Evolutionary conservation across 2,797 vertebrate genomes (phyloP), one percentile per base, ranked within the genome.

Genomic region (Lindbergichthys nudifrons): DNA sequence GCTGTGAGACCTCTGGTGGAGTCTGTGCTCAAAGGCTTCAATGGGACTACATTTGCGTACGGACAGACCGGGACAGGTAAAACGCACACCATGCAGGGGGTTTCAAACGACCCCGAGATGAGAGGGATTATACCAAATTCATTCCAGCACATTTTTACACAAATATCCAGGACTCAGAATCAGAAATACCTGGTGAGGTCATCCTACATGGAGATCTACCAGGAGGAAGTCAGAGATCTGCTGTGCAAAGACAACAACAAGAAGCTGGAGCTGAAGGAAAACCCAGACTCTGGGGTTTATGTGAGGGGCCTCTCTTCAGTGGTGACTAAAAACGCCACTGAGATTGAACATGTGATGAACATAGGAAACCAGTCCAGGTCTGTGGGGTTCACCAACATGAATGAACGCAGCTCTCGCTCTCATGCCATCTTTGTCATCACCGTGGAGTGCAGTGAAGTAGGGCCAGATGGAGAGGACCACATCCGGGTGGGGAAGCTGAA

Each of bases 51-150:
- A 45, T 96, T 99, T 45, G 98, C 97, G 47, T 99, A 98, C 1
- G 98, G 98, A 0, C 98, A 99, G 86, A 99, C 97, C 0, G 98
- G 98, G 60, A 99, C 98, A 1, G 98, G 98, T 65, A 99, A 99
- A 92, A 99, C 98, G 3, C 96, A 96, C 92, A 98, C 98, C 82
- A 99, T 99, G 98, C 95, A 97, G 76, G 98, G 98, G 3, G 88
- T 92, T n/a, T 95, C 96, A 84, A 93, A 93, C 56, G 97, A 98
- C 84, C 92, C 95, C 0, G 98, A 98, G 80, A 94, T 89, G 70
- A 93, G 94, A 10, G 98, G 98, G 30, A 91, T 99, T 48, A 96
- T 98, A 75, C 98, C 97, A n/a, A 97, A 93, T 61, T 95, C 98
- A 47, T 98, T 99, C 45, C 95, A 98, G 83, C 97, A 99, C 89